Percentiles rank a stretch among this genome's conserved stretches.
phyloP scores from a whole-genome alignment of 2,113 vertebrate genomes.

The Ptilorrhoa leucosticta region DNA sequence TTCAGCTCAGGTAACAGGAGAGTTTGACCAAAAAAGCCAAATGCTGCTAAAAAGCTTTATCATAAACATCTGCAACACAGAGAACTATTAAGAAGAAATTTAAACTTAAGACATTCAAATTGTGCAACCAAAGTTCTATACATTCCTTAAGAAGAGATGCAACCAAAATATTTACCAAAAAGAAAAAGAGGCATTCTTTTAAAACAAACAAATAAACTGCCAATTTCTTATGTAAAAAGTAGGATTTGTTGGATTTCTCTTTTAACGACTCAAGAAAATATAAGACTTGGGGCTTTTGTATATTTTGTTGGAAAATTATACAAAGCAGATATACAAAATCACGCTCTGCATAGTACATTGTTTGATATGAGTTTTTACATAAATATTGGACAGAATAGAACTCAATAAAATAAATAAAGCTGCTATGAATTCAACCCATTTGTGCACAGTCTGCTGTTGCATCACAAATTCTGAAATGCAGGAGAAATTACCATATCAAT shows the following conservation, averaged over 20 bases:
- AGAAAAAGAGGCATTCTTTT: background rate
- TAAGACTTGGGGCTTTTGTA: accelerated
- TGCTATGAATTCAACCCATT: background rate
- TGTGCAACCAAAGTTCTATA: background rate
- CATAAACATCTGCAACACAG: background rate
- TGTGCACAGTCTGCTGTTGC: accelerated
- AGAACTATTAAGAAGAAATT: background rate
- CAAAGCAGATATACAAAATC: background rate
- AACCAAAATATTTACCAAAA: background rate
- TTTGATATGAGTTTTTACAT: background rate
- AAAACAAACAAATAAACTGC: background rate
- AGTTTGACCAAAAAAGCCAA: background rate
- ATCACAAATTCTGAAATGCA: background rate
- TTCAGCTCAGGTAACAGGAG: background rate
- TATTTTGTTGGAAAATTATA: background rate
- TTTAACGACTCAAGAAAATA: background rate
- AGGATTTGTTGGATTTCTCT: background rate
- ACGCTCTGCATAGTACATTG: background rate
- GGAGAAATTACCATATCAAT: background rate
- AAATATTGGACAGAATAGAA: background rate
- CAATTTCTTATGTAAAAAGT: background rate
- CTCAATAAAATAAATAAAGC: background rate
- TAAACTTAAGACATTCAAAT: background rate
- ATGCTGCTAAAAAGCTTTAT: background rate
- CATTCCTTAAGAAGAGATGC: background rate